A percentile compares a stretch with the other conserved stretches of the same genome.
phyloP scores from a whole-genome alignment of 2,888 invertebrate species.

The Arctia plantaginis region DNA sequence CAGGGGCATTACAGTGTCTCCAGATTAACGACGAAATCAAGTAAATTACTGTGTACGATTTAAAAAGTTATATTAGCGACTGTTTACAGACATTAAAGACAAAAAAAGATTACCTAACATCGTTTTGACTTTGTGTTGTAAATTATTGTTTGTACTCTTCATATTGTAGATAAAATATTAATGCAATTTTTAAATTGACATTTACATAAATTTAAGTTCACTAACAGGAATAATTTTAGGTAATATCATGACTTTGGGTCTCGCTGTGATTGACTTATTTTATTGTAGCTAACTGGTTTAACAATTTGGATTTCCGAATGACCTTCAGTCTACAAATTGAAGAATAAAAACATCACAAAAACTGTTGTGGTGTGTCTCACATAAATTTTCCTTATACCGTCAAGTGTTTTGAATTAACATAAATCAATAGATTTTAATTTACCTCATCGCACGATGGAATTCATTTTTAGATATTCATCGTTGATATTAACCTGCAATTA shows the following conservation, averaged over 20 bases:
- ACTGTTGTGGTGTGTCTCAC: not conserved
- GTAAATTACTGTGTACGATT: no score
- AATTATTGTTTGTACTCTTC: no score
- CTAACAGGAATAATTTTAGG: not conserved
- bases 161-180: not conserved
- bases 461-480: not conserved
- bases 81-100: no score
- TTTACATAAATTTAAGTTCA: not conserved
- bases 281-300: slow-evolving; percentile 2
- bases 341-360: not conserved
- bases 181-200: not conserved
- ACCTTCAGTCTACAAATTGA: slow-evolving; percentile 12
- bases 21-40: no score
- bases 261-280: not conserved
- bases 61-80: no score
- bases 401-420: not conserved
- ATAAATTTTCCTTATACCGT: slow-evolving; percentile 5
- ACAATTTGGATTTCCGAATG: not conserved
- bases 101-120: no score
- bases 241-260: not conserved
- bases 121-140: no score
- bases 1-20: no score
- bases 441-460: not conserved
- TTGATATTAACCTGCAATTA: not conserved
- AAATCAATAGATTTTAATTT: not conserved